These are phyloP conservation scores for Microplitis mediator DNA, from an alignment of 1,140 invertebrate genomes.

Conservation along the genomic window DNA sequence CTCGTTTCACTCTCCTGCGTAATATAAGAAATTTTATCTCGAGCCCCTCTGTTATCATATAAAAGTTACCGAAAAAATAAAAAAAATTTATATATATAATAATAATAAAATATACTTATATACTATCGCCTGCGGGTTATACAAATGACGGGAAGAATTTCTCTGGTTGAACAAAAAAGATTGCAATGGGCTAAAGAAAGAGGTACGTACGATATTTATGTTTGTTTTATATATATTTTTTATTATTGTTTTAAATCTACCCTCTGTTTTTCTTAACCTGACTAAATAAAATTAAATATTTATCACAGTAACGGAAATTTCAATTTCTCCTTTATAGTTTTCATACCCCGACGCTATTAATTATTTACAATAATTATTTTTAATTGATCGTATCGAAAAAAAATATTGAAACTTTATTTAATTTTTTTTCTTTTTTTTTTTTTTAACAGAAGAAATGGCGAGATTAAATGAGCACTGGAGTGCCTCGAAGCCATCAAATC, in stretches of 20 bases:
- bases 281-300: not conserved
- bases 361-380: too few relatives aligned
- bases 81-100: slow-evolving; percentile 12
- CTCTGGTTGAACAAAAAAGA: slow-evolving; percentile 75
- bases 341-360: not conserved
- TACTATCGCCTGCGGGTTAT: slow-evolving; percentile 20
- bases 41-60: slow-evolving; percentile 12
- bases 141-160: slow-evolving; percentile 59
- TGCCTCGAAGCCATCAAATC: slow-evolving; percentile 33
- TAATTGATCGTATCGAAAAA: not conserved
- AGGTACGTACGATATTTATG: slow-evolving; percentile 60
- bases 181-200: slow-evolving; percentile 77
- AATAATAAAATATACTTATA: slow-evolving; percentile 12
- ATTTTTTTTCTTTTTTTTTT: slow-evolving; percentile 26
- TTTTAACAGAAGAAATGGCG: slow-evolving; percentile 68
- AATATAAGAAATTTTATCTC: slow-evolving; percentile 16
- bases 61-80: not conserved
- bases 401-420: slow-evolving; percentile 7
- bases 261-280: not conserved
- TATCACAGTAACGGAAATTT: not conserved
- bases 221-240: slow-evolving; percentile 1
- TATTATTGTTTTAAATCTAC: not conserved
- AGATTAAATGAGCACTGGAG: slow-evolving; percentile 65
- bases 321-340: not conserved
- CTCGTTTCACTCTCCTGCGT: slow-evolving; percentile 20